Evolutionary conservation across 2,113 vertebrate species (phyloP).

Genomic region (Axis porcinus): DNA sequence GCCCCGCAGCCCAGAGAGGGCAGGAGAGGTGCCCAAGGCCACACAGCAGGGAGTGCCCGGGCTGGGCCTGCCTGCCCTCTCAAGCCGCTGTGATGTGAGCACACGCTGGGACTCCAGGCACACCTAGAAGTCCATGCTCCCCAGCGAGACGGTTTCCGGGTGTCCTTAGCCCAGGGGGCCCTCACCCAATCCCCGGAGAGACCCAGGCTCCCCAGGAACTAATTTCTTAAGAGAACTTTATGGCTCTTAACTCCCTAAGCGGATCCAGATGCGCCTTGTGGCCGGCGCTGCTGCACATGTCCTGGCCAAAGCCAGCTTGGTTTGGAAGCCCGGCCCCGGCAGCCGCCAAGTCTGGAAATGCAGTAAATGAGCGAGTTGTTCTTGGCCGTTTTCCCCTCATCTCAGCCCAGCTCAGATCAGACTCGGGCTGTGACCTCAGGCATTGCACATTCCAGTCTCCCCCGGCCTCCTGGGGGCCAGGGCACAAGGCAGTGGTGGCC

Average conservation of each 20-base stretch:
- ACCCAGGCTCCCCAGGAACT: conserved; percentile 49
- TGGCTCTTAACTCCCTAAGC: conserved; percentile 79
- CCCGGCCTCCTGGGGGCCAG: conserved; percentile 72
- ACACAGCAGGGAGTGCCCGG: not conserved
- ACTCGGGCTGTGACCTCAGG: conserved; percentile 82
- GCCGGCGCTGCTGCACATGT: conserved; percentile 78
- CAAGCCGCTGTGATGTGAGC: not conserved
- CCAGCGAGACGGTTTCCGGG: not conserved
- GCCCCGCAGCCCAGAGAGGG: not conserved
- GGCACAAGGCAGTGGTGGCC: conserved; percentile 71
- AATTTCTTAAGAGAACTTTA: conserved; percentile 79
- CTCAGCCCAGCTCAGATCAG: conserved; percentile 78
- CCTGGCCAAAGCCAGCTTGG: conserved; percentile 74
- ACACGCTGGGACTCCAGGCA: not conserved
- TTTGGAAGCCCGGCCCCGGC: conserved; percentile 77
- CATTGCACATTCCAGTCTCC: conserved; percentile 77
- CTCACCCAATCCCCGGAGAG: conserved; percentile 31
- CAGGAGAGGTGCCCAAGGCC: not conserved
- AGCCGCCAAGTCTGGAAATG: conserved; percentile 85
- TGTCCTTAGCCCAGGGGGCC: not conserved
- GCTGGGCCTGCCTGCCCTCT: not conserved
- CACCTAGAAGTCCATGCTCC: not conserved
- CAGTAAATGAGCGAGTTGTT: conserved; percentile 85
- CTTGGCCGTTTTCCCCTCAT: conserved; percentile 81
- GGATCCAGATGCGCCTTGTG: conserved; percentile 83